Conservation (phyloP, 2,888 invertebrate genomes). For the Drosophila falleni region DNA sequence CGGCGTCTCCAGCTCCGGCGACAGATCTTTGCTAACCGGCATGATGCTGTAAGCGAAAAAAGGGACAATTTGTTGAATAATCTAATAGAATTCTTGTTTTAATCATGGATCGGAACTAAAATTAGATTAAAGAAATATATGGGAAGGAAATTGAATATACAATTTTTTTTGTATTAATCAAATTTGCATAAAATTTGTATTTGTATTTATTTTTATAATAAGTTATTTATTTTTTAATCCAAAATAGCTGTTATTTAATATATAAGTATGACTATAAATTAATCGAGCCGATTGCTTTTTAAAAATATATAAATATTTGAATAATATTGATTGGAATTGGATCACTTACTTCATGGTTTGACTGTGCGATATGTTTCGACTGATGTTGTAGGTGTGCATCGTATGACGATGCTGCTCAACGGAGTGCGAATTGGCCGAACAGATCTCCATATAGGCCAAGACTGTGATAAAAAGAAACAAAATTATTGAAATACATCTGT, state of each 20-base stretch:
- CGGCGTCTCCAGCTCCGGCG: constrained; percentile 85
- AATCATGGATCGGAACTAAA: too few relatives aligned
- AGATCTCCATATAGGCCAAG: constrained; percentile 98
- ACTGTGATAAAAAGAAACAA: constrained; percentile 86
- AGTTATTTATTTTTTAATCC: too few relatives aligned
- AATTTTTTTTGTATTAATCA: too few relatives aligned
- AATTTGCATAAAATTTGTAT: too few relatives aligned
- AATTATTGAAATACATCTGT: constrained; percentile 20
- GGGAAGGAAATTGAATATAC: too few relatives aligned
- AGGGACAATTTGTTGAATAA: not conserved
- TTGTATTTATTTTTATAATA: too few relatives aligned
- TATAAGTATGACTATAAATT: too few relatives aligned
- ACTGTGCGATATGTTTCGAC: constrained; percentile 84
- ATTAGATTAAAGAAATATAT: too few relatives aligned
- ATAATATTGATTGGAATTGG: too few relatives aligned
- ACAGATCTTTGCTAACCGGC: constrained; percentile 77
- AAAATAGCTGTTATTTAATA: too few relatives aligned
- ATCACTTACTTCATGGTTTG: constrained; percentile 85
- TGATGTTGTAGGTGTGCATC: constrained; percentile 90
- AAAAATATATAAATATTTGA: too few relatives aligned
- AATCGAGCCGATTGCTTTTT: too few relatives aligned
- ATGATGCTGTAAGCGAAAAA: constrained; percentile 63
- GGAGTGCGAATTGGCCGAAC: constrained; percentile 90
- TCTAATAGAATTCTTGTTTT: not conserved
- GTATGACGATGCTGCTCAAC: constrained; percentile 94